A percentile compares a stretch with the other conserved stretches of the same genome.
Conservation (phyloP, 2,888 invertebrate species). For the Buathra laborator region DNA sequence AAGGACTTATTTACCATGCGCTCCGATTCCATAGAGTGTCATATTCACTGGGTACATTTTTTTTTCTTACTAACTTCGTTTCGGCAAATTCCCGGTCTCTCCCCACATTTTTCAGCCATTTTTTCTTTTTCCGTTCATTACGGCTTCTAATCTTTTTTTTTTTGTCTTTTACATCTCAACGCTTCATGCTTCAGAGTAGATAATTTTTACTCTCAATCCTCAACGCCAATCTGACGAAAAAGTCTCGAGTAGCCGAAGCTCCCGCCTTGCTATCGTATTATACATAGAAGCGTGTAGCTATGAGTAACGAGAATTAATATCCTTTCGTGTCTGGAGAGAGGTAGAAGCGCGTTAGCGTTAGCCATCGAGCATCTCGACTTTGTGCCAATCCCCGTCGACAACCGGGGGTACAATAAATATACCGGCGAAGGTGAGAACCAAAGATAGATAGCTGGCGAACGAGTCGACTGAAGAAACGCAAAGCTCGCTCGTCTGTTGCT, state of each 20-base stretch:
- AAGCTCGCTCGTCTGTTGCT: slow-evolving; percentile 34
- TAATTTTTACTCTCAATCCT: slow-evolving; percentile 24
- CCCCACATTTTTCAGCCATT: too few relatives aligned
- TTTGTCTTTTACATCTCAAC: not conserved
- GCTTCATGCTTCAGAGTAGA: not conserved
- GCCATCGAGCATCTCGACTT: slow-evolving; percentile 33
- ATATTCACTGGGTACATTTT: too few relatives aligned
- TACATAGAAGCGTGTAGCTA: slow-evolving; percentile 52
- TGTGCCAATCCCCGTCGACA: slow-evolving; percentile 23
- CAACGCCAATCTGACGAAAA: not conserved
- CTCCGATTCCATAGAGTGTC: too few relatives aligned
- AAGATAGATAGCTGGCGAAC: slow-evolving; percentile 32
- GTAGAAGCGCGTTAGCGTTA: slow-evolving; percentile 68
- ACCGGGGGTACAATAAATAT: slow-evolving; percentile 73
- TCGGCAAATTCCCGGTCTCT: too few relatives aligned
- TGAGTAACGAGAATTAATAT: slow-evolving; percentile 74
- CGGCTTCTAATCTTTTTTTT: too few relatives aligned
- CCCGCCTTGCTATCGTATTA: not conserved
- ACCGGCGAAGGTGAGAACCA: slow-evolving; percentile 52
- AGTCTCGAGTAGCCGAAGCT: not conserved
- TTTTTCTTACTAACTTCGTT: too few relatives aligned
- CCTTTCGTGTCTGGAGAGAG: slow-evolving; percentile 50
- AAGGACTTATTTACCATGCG: too few relatives aligned
- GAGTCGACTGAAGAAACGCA: slow-evolving; percentile 16
- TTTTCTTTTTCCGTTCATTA: not conserved